A percentile compares a stretch with the other conserved stretches of the same genome.
These are phyloP conservation scores for Conus canariensis DNA, from an alignment of 2,888 invertebrate species.

Conservation along the genomic window DNA sequence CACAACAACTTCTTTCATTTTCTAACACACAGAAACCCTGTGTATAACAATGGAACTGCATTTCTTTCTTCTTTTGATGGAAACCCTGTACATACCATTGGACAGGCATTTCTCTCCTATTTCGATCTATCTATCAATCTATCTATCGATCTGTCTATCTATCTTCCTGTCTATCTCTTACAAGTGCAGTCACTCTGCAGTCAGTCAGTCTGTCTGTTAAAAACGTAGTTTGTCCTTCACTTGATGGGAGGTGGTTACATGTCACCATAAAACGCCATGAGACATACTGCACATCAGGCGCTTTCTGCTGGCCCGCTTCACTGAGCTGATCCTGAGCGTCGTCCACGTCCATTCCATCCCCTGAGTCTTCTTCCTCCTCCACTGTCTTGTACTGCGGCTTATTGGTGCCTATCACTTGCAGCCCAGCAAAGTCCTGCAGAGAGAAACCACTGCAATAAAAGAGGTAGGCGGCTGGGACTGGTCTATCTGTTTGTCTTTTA, in stretches of 20 bases:
- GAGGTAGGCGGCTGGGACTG: no score
- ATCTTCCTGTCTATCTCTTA: no score
- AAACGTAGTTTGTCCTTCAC: background rate
- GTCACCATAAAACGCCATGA: background rate
- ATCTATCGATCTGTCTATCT: no score
- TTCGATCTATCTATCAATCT: no score
- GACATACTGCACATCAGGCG: conserved; percentile 30
- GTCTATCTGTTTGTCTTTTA: no score
- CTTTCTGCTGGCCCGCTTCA: background rate
- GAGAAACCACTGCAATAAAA: background rate
- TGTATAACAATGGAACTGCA: no score
- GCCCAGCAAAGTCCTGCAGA: conserved; percentile 65
- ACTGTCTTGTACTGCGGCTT: conserved; percentile 53
- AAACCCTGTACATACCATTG: no score
- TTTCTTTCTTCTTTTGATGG: no score
- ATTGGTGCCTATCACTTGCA: conserved; percentile 70
- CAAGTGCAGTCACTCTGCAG: no score
- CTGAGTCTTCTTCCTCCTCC: background rate
- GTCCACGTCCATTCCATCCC: conserved; percentile 7
- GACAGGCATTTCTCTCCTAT: no score
- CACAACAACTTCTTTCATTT: no score
- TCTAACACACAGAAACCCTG: no score
- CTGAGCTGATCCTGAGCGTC: background rate
- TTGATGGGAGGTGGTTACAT: background rate
- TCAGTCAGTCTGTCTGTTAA: background rate